These are phyloP conservation scores for Caerostris extrusa DNA, from an alignment of 1,140 invertebrate genomes.

Conservation along the genomic window DNA sequence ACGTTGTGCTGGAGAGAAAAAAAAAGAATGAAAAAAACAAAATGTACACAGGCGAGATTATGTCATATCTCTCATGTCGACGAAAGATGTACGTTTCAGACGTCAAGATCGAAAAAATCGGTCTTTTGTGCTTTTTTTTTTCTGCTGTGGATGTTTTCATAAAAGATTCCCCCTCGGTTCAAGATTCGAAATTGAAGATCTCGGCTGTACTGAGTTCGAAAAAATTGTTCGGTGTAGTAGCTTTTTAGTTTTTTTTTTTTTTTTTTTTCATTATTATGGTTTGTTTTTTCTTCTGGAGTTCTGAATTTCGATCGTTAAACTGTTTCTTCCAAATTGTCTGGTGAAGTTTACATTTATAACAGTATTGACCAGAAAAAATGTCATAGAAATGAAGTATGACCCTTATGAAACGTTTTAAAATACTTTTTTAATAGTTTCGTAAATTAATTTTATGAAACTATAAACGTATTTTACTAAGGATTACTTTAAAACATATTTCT, in stretches of 20 bases:
- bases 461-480: too few species aligned
- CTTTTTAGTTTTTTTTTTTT: not conserved
- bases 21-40: not conserved
- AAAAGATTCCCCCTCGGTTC: not conserved
- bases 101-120: slow-evolving; percentile 37
- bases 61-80: slow-evolving; percentile 41
- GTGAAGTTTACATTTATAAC: too few species aligned
- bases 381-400: too few species aligned
- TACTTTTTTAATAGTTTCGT: too few species aligned
- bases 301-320: too few species aligned
- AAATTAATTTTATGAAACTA: too few species aligned
- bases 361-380: too few species aligned
- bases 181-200: slow-evolving; percentile 30
- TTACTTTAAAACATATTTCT: too few species aligned
- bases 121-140: not conserved
- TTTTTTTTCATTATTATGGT: slow-evolving; percentile 5
- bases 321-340: too few species aligned
- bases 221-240: not conserved
- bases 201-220: not conserved
- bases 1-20: not conserved
- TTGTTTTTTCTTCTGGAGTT: not conserved
- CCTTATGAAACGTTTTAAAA: too few species aligned
- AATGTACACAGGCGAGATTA: not conserved
- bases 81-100: slow-evolving; percentile 47
- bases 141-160: not conserved